These are phyloP conservation scores for Brenthis ino DNA, from an alignment of 2,888 invertebrate species.

Conservation along the genomic window DNA sequence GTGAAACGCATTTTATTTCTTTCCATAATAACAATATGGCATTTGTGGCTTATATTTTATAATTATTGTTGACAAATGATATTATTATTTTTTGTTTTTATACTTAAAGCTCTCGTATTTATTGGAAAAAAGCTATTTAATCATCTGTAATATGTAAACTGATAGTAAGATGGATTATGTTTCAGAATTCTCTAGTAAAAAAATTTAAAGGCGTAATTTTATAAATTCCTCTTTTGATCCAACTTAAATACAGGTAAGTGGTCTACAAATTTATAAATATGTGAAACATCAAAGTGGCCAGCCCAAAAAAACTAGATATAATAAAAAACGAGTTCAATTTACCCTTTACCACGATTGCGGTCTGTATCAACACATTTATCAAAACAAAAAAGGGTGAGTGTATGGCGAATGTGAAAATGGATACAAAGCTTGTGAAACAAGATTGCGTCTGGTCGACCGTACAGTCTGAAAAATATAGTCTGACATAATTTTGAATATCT, in stretches of 20 bases:
- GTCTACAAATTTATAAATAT: conserved; percentile 6
- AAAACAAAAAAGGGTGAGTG: conserved; percentile 34
- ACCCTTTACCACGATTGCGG: conserved; percentile 17
- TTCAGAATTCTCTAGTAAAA: not conserved
- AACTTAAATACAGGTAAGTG: conserved; percentile 11
- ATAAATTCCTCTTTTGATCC: not conserved
- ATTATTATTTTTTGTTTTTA: not conserved
- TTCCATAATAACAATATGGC: not conserved
- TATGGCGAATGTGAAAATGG: conserved; percentile 20
- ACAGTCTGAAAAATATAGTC: conserved; percentile 29
- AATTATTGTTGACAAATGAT: not conserved
- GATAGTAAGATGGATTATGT: too few species aligned
- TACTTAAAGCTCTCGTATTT: too few species aligned
- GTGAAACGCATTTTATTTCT: conserved; percentile 13
- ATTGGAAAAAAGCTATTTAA: too few species aligned
- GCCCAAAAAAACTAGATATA: conserved; percentile 11
- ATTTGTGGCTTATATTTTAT: not conserved
- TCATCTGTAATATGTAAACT: too few species aligned
- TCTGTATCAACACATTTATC: conserved; percentile 35
- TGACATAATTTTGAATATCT: conserved; percentile 15
- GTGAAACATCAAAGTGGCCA: not conserved
- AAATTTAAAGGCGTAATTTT: not conserved
- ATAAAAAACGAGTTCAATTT: conserved; percentile 31
- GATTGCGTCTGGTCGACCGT: conserved; percentile 35
- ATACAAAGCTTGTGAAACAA: conserved; percentile 34